Conservation (phyloP, 2,888 invertebrate species). For the Rhabditophanes sp. region DNA sequence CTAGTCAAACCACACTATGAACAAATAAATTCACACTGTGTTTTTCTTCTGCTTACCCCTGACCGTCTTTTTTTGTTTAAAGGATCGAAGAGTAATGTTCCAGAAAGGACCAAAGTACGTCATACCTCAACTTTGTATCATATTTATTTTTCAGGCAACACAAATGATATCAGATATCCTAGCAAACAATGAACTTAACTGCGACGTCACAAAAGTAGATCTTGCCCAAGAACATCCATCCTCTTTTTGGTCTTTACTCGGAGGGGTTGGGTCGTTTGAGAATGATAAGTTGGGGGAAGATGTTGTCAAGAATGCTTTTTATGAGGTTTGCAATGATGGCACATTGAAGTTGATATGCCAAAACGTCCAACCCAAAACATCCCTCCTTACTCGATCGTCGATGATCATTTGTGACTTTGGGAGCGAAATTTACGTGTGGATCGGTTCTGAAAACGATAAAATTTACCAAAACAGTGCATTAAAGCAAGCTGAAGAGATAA, state of each 20-base stretch:
- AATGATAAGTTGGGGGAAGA: constrained; percentile 5
- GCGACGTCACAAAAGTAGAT: constrained; percentile 14
- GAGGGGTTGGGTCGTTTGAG: constrained; percentile 5
- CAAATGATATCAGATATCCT: constrained; percentile 25
- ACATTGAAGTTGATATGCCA: constrained; percentile 11
- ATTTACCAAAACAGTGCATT: no score
- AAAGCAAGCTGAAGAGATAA: no score
- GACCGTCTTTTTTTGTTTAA: constrained; percentile 22
- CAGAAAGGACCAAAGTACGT: constrained; percentile 23
- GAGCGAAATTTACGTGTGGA: constrained; percentile 34
- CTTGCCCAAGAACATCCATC: constrained; percentile 13
- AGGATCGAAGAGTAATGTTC: constrained; percentile 18
- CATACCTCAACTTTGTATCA: background rate
- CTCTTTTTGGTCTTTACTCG: constrained; percentile 10
- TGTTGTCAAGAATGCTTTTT: constrained; percentile 8
- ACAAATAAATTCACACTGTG: constrained; percentile 1
- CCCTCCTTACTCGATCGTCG: constrained; percentile 3
- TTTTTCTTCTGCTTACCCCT: constrained; percentile 21
- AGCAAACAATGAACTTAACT: constrained; percentile 22
- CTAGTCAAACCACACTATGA: no score
- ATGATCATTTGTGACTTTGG: constrained; percentile 32
- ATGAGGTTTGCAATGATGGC: no score
- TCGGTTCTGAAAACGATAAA: constrained; percentile 14
- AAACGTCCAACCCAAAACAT: no score
- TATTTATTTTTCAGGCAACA: constrained; percentile 12